phyloP scores from a whole-genome alignment of 2,888 invertebrate species.

The Hypercompe scribonia region DNA sequence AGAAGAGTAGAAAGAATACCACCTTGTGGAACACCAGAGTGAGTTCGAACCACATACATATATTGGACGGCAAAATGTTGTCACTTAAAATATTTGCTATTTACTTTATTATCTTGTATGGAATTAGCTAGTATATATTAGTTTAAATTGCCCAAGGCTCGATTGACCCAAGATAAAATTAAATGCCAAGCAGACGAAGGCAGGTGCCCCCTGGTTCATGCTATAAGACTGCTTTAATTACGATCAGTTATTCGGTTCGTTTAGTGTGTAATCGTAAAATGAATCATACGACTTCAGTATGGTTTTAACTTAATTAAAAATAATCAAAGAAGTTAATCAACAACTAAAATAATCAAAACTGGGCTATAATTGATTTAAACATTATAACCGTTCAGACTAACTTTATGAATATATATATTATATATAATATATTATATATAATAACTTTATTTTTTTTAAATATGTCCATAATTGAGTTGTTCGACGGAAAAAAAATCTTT shows the following conservation, averaged over 20 bases:
- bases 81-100: too few species aligned
- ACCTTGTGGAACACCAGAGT: too few species aligned
- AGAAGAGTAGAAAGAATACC: too few species aligned
- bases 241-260: not conserved
- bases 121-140: too few species aligned
- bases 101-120: too few species aligned
- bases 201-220: not conserved
- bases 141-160: too few species aligned
- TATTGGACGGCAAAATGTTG: too few species aligned
- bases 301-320: slow-evolving; percentile 20
- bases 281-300: not conserved
- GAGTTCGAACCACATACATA: too few species aligned
- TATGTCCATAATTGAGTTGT: not conserved
- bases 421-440: too few species aligned
- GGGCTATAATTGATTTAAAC: slow-evolving; percentile 12
- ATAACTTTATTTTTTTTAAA: not conserved
- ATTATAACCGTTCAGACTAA: slow-evolving; percentile 8
- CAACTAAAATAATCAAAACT: slow-evolving; percentile 13
- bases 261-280: not conserved
- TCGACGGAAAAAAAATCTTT: not conserved
- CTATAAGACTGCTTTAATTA: not conserved
- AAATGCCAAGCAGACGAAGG: too few species aligned
- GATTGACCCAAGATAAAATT: too few species aligned
- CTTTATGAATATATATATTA: not conserved
- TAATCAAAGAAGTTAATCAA: slow-evolving; percentile 22